These are phyloP conservation scores for Hemiprocne comata DNA, from an alignment of 2,113 vertebrate species.

Conservation along the genomic window DNA sequence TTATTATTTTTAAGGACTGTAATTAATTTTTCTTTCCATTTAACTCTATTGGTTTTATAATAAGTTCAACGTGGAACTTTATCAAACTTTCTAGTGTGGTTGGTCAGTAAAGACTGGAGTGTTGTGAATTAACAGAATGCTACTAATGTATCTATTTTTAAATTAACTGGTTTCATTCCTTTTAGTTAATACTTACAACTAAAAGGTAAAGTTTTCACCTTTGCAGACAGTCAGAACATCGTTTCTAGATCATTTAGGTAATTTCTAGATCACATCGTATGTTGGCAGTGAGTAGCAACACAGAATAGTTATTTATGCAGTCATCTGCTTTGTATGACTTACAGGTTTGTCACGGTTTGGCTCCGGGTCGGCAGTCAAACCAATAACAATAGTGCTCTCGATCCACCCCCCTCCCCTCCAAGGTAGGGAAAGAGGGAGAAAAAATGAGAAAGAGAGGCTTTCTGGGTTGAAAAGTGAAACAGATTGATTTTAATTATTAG, in stretches of 20 bases:
- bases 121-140: background rate
- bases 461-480: no score
- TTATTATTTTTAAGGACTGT: background rate
- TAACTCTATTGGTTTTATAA: background rate
- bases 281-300: background rate
- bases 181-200: background rate
- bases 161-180: background rate
- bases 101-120: background rate
- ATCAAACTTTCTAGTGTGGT: background rate
- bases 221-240: background rate
- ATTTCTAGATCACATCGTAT: background rate
- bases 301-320: background rate
- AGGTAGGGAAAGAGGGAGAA: no score
- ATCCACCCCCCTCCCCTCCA: no score
- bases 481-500: no score
- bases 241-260: background rate
- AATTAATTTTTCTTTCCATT: background rate
- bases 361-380: no score
- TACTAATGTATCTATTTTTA: background rate
- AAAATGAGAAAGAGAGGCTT: no score
- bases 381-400: no score
- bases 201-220: background rate
- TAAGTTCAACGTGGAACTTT: accelerated
- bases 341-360: no score
- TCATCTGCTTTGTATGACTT: background rate